Evolutionary conservation across 2,888 invertebrate genomes (phyloP).

Genomic region (Drosophila rellima): DNA sequence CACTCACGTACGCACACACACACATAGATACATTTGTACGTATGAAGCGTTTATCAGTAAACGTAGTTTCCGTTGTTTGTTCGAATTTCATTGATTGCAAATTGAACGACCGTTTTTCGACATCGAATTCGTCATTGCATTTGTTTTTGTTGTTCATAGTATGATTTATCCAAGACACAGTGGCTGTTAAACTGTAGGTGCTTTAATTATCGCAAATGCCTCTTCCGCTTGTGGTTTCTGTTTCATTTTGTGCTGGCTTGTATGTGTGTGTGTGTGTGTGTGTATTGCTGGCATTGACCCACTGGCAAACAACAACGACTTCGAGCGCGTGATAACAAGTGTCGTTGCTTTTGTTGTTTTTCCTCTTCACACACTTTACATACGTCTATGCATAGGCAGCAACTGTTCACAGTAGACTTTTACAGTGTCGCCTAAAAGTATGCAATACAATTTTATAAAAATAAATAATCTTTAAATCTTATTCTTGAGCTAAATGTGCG

Average conservation of each 20-base stretch:
- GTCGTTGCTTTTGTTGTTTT: constrained; percentile 23
- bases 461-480: too few relatives aligned
- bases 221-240: constrained; percentile 35
- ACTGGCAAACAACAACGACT: constrained; percentile 50
- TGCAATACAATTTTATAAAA: constrained; percentile 30
- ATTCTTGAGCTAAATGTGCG: too few relatives aligned
- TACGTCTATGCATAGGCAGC: constrained; percentile 3
- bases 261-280: constrained; percentile 1
- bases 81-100: constrained; percentile 64
- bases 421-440: constrained; percentile 57
- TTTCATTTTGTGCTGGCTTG: constrained; percentile 15
- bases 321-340: constrained; percentile 61
- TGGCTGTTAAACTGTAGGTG: constrained; percentile 45
- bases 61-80: constrained; percentile 51
- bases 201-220: constrained; percentile 39
- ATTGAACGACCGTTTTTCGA: constrained; percentile 49
- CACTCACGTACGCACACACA: constrained; percentile 11
- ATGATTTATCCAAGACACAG: constrained; percentile 54
- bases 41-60: constrained; percentile 48
- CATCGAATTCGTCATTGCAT: constrained; percentile 40
- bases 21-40: constrained; percentile 22
- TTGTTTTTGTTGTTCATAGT: constrained; percentile 9
- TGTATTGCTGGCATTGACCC: constrained; percentile 68
- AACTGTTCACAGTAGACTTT: constrained; percentile 4
- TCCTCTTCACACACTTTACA: constrained; percentile 5